These are phyloP conservation scores for mouse (Mus musculus) DNA, from an alignment of 2,113 vertebrate species.

Conservation along the genomic window GRCm39 chr16:93483501-93484000, in stretches of 20 bases:
- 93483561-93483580: not conserved
- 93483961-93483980: not conserved
- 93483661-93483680: not conserved
- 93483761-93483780: not conserved
- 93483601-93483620: too few relatives aligned
- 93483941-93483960: not conserved
- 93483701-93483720: not conserved
- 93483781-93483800: too few relatives aligned
- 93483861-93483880: not conserved
- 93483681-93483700: not conserved
- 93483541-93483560: not conserved
- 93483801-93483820: not conserved
- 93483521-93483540: too few relatives aligned
- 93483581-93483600: not conserved
- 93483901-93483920: not conserved
- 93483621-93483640: accelerated
- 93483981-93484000: not conserved
- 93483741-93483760: not conserved
- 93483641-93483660: too few relatives aligned
- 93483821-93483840: not conserved
- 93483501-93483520: not conserved
- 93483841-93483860: not conserved
- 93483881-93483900: not conserved
- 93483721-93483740: not conserved
- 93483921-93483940: not conserved